Conservation (phyloP, 2,888 invertebrate genomes). For the Oscheius myriophilus region DNA sequence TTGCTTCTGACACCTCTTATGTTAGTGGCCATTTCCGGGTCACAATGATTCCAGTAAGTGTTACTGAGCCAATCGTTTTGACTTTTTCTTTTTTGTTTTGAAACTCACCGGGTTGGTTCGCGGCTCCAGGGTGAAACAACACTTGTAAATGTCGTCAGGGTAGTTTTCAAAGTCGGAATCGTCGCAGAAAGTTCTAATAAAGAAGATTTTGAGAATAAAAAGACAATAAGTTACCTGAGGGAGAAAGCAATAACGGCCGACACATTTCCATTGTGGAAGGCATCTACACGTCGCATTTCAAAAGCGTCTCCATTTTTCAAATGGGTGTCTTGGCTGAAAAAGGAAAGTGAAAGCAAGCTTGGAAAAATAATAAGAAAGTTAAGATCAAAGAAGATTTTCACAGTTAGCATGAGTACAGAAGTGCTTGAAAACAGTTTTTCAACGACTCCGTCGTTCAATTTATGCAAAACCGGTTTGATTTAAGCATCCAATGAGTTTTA, state of each 20-base stretch:
- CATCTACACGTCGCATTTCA: slow-evolving; percentile 64
- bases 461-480: no score
- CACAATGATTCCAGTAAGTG: slow-evolving; percentile 1
- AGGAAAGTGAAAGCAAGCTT: no score
- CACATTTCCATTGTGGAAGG: slow-evolving; percentile 64
- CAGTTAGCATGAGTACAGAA: no score
- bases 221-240: slow-evolving; percentile 34
- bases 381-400: no score
- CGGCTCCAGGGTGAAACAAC: slow-evolving; percentile 67
- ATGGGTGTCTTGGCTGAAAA: slow-evolving; percentile 63
- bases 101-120: slow-evolving; percentile 51
- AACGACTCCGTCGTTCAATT: no score
- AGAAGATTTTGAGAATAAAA: neutral
- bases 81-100: neutral
- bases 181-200: slow-evolving; percentile 66
- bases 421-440: no score
- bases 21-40: slow-evolving; percentile 10
- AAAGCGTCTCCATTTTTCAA: slow-evolving; percentile 68
- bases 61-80: neutral
- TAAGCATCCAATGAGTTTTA: no score
- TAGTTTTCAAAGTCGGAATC: slow-evolving; percentile 69
- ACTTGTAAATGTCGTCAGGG: slow-evolving; percentile 69
- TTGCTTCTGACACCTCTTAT: slow-evolving; percentile 27
- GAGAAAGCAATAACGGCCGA: slow-evolving; percentile 67
- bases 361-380: no score